Base-by-base conservation (phyloP, 35 echinoderm and acorn worm genomes). In the Stichopus chloronotus region DNA sequence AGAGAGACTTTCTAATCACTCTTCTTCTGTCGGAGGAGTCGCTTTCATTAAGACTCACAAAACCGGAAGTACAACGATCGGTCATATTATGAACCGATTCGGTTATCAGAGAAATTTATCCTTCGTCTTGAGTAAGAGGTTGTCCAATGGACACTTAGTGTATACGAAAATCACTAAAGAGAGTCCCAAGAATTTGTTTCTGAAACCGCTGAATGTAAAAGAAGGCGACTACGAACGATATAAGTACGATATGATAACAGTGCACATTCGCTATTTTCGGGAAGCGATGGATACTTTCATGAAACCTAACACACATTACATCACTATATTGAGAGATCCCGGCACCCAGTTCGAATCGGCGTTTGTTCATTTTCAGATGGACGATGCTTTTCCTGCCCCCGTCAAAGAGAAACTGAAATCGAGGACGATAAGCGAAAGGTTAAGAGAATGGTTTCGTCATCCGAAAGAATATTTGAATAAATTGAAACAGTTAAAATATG, bases 261-360 rank as follows among this genome's bases (percentile, higher is more conserved):
- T 95, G 8, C 97, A 98, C 88, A 69, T 88, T 7, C 84, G 91
- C 9, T 98, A 96, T 63, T 63, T 93, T 24, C 78, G 93, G 22
- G 57, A 72, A 58, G 93, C 65, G 10, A 87, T 98, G 91, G 87
- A 91, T 93, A 52, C 78, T 8, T 93, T 95, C 17, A 96, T 96
- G 93, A 72, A 60, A 16, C 93, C 97, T 2, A 84, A 84, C 57
- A 87, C 97, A 14, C 78, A 92, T 16, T 98, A 98, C 68, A 92
- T 98, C 58, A 98, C 97, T 8, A 94, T 93, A 54, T 60, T 98
- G 9, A 58, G 97, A 55, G 95, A 98, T n/a, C 97, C 97, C 53
- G 93, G 56, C 22, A 55, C 87, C 5, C 97, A 98, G 77, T 98
- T 98, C 76, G 95, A 96, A 81, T 98, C 97, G 11, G 96, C 96